Base-by-base conservation (phyloP, 2,797 vertebrate genomes). In the Chloroceryle amazona region DNA sequence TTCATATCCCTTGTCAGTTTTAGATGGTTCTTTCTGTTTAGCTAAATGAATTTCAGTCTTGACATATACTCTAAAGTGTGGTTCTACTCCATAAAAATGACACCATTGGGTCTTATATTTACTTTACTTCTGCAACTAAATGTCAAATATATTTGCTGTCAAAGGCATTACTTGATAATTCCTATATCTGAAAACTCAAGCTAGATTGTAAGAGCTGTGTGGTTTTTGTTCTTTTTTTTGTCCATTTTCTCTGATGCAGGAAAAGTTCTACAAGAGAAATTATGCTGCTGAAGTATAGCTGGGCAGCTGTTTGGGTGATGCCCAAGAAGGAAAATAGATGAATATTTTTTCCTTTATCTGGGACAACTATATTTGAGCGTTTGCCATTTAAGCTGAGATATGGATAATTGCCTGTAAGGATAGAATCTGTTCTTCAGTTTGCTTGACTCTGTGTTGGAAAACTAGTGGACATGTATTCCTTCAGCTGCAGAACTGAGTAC, bases 21-120 rank as follows among this genome's bases (percentile, higher is more conserved):
- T 91, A 78, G 85, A 31, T 83, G 47, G 74, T 84, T 96, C 62
- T 84, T 87, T 94, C 79, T 89, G 78, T 93, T 97, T 97, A 92
- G 95, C 81, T 93, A 96, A 93, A 95, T 97, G 62, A 95, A 90
- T 96, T 90, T 94, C 55, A 67, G 33, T 90, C 93, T 37, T 93
- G 91, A 95, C 55, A 35, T 86, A 81, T 31, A 91, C 65, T 86
- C 62, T 65, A 12, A 91, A 91, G 58, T 84, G 52, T 65, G 75
- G 76, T 81, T 90, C 87, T 86, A 33, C 85, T 92, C 71, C 63
- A 85, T 85, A 84, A 95, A 95, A 95, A 94, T 86, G 81, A 70
- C 74, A 90, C 91, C 76, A 51, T 74, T 93, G 93, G 86, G 86
- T 84, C 93, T 76, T 74, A 73, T 91, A 93, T 95, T 96, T 97